Evolutionary conservation across 1,140 invertebrate genomes (phyloP), one percentile per base, ranked within the genome.

Genomic region (Limonius californicus): DNA sequence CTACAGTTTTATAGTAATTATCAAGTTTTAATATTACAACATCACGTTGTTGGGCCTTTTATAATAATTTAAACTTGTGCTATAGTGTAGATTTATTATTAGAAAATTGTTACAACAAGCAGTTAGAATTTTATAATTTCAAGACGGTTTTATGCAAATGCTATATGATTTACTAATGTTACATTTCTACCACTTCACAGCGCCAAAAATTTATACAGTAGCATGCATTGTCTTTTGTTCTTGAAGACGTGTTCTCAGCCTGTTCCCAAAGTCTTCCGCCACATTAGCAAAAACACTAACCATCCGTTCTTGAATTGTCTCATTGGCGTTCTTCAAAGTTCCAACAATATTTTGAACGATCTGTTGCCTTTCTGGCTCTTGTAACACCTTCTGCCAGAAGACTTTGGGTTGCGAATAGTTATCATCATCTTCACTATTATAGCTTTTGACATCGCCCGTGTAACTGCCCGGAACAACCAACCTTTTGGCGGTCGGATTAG

Each of bases 351-450:
- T 97, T 47, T 85, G 76, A 0, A 89, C 86, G 47, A 92, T 74
- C 27, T 91, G 82, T 47, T 83, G 79, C 63, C 85, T 85, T 61
- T 87, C 90, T 1, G 83, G 85, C 12, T 84, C 82, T 62, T 86
- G 83, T 47, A 97, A 80, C 0, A 91, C 87, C 61, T 91, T 85
- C 16, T 82, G 84, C 83, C 88, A 98, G 76, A 97, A 94, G 4
- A 78, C 70, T 7, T 81, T 84, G 0, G 86, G 85, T 79, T 98
- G 95, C 0, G 83, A 81, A 75, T 87, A 97, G 76, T 98, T 95
- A 71, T 97, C 94, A 66, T 95, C 92, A 72, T 92, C 85, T 4
- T 82, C 84, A 42, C 85, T 87, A 67, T 95, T 89, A 74, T 89
- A 90, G 50, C 93, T 82, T 63, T 85, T 82, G 12, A 84, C 79